These are phyloP conservation scores for Sitta europaea DNA, from an alignment of 2,113 vertebrate species.

Conservation along the genomic window DNA sequence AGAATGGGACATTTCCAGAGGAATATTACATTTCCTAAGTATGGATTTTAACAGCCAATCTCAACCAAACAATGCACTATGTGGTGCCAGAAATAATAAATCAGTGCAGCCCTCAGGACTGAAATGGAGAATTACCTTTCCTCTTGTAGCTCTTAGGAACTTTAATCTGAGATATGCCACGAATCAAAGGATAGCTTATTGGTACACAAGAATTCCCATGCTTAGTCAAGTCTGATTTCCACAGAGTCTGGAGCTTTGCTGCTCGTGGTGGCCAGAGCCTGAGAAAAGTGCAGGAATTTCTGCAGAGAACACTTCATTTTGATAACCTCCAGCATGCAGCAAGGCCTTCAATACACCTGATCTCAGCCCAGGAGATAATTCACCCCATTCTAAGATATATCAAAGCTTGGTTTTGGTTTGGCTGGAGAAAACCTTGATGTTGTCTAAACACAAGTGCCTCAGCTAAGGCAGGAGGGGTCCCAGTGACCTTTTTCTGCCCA, in stretches of 20 bases:
- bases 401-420: neutral
- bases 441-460: neutral
- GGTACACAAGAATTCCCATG: slow-evolving; percentile 20
- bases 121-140: slow-evolving; percentile 43
- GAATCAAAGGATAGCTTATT: slow-evolving; percentile 34
- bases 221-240: slow-evolving; percentile 43
- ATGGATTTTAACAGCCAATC: slow-evolving; percentile 45
- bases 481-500: neutral
- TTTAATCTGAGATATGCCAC: slow-evolving; percentile 18
- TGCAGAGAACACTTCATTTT: neutral
- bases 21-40: slow-evolving; percentile 33
- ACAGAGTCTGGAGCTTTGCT: neutral
- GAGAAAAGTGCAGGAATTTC: neutral
- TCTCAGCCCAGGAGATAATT: neutral
- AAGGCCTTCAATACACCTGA: neutral
- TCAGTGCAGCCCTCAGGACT: neutral
- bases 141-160: slow-evolving; percentile 22
- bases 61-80: slow-evolving; percentile 15
- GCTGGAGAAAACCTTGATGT: neutral
- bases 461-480: neutral
- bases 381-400: neutral
- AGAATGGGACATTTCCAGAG: slow-evolving; percentile 22
- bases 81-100: slow-evolving; percentile 34
- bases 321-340: neutral
- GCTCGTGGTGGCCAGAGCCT: neutral